Conservation (phyloP, 53 echinoderm and acorn worm genomes). For the Echinarachnius parma region DNA sequence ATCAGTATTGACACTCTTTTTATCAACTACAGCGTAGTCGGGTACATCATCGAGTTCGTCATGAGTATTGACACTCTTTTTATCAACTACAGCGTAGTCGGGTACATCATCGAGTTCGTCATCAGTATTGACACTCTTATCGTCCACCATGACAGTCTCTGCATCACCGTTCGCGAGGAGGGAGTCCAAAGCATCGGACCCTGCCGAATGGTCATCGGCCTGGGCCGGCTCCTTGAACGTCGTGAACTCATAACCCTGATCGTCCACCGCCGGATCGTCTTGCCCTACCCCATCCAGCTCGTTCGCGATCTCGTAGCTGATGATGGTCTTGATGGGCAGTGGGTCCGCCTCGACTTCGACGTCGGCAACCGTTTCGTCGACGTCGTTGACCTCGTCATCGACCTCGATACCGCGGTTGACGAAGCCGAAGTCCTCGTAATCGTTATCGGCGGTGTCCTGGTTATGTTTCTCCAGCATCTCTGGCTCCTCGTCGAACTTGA, state of each 20-base stretch:
- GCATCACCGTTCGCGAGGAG: not conserved
- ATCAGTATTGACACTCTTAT: conserved; percentile 5
- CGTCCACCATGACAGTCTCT: conserved; percentile 7
- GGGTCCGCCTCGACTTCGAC: conserved; percentile 4
- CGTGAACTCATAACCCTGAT: conserved; percentile 7
- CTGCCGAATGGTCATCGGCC: not conserved
- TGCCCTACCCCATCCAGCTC: not conserved
- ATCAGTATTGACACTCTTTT: no score
- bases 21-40: no score
- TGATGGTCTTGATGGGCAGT: not conserved
- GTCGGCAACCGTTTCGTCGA: not conserved
- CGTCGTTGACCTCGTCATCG: not conserved
- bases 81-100: no score
- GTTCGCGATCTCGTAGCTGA: not conserved
- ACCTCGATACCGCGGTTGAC: conserved; percentile 10
- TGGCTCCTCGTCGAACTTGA: conserved; percentile 7
- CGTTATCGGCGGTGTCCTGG: not conserved
- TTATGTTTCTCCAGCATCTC: conserved; percentile 4
- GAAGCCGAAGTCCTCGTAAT: conserved; percentile 14
- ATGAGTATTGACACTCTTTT: no score
- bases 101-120: no score
- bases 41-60: no score
- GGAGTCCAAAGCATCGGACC: no score
- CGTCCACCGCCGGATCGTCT: not conserved
- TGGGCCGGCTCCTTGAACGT: conserved; percentile 15